Base-by-base conservation (phyloP, 2,888 invertebrate genomes). In the Punctoribates punctum region DNA sequence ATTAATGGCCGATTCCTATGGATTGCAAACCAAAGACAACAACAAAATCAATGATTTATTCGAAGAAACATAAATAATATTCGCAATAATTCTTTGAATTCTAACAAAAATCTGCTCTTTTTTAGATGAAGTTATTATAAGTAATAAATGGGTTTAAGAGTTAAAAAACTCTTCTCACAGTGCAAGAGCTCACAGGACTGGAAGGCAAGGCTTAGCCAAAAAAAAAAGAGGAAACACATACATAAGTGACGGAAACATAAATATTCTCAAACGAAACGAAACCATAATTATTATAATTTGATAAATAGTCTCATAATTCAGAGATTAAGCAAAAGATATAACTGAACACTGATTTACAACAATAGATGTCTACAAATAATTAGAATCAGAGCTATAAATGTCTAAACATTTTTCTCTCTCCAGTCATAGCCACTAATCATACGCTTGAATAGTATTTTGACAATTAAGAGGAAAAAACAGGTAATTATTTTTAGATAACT, bases 1-100 rank as follows among this genome's bases (percentile, higher is more conserved):
- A 62, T 62, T 62, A 29, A 62, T 27, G 27, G 62, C 62, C 34
- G 15, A 62, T 62, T 62, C 62, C 62, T 62, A 62, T 20, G 6
- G 42, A 42, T 9, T 42, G 8, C 54, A 54, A 15, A 6, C 42
- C 42, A 42, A 42, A 42, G 13, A 42, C 13, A 42, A 13, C 13
- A 42, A 42, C 42, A 42, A 42, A 42, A 42, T 13, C 13, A 42
- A 42, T 6, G n/a, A n/a, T n/a, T n/a, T n/a, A n/a, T n/a, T n/a
- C n/a, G n/a, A n/a, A n/a, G n/a, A n/a, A n/a, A n/a, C n/a, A n/a
- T n/a, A n/a, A n/a, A n/a, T n/a, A n/a, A n/a, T n/a, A n/a, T n/a
- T n/a, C n/a, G n/a, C n/a, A n/a, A n/a, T n/a, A n/a, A n/a, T n/a
- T n/a, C n/a, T n/a, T n/a, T n/a, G n/a, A n/a, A n/a, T n/a, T n/a